phyloP scores from a whole-genome alignment of 2,888 invertebrate species.

The Pseudococcus viburni region DNA sequence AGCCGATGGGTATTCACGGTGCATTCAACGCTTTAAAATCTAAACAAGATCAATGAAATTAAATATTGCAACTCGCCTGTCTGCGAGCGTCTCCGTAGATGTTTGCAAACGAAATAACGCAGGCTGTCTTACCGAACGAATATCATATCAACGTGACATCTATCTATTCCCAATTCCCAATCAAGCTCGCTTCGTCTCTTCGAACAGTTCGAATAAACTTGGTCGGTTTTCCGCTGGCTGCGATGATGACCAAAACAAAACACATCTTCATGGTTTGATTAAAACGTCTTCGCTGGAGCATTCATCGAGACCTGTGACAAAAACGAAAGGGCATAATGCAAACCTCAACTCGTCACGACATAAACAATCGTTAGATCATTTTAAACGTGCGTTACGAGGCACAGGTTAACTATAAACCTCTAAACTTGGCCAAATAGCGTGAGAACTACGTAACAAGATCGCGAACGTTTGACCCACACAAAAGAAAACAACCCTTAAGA shows the following conservation, averaged over 20 bases:
- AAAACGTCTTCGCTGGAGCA: constrained; percentile 13
- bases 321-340: constrained; percentile 42
- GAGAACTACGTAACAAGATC: constrained; percentile 52
- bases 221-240: too few species aligned
- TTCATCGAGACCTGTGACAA: constrained; percentile 43
- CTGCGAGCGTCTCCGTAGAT: background rate
- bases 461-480: constrained; percentile 11
- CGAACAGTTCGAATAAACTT: background rate
- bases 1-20: constrained; percentile 27
- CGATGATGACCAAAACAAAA: constrained; percentile 20
- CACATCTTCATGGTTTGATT: constrained; percentile 42
- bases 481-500: constrained; percentile 56
- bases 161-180: background rate
- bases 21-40: background rate
- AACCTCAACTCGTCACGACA: constrained; percentile 56
- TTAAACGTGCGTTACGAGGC: constrained; percentile 31
- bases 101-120: background rate
- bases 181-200: background rate
- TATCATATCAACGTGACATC: background rate
- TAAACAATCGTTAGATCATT: constrained; percentile 56
- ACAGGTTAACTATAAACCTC: background rate
- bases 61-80: background rate
- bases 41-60: background rate
- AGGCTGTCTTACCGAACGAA: background rate
- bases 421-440: constrained; percentile 44